phyloP scores from a whole-genome alignment of 1,140 invertebrate species.

The Apis florea region DNA sequence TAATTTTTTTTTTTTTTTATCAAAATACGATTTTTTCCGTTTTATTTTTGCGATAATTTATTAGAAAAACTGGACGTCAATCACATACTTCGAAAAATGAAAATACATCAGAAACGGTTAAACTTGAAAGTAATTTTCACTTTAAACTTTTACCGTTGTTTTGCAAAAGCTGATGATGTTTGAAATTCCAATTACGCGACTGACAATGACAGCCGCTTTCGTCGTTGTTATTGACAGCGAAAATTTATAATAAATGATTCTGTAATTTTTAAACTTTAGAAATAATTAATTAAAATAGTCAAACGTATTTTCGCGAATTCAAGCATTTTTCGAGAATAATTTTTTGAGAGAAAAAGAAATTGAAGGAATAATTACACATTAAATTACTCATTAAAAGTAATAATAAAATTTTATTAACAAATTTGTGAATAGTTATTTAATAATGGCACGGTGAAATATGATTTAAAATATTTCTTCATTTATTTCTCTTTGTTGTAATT shows the following conservation, averaged over 20 bases:
- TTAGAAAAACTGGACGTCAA: slow-evolving; percentile 6
- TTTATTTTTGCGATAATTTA: neutral
- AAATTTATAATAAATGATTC: neutral
- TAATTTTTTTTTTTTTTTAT: neutral
- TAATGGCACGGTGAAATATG: no score
- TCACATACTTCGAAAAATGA: neutral
- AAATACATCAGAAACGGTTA: neutral
- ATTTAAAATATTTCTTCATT: no score
- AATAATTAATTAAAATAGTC: neutral
- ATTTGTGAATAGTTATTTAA: no score
- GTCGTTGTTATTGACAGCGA: neutral
- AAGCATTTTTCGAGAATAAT: neutral
- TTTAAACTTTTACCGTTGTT: neutral
- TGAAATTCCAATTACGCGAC: neutral
- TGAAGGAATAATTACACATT: neutral
- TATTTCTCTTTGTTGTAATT: no score
- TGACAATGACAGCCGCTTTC: neutral
- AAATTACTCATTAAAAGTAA: neutral
- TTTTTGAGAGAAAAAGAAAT: neutral
- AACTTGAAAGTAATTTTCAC: slow-evolving; percentile 8
- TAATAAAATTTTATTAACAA: neutral
- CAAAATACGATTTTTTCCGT: neutral
- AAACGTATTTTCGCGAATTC: neutral
- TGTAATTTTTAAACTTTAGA: neutral
- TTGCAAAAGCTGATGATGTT: neutral